phyloP scores from a whole-genome alignment of 2,113 vertebrate genomes.

The Sialia sialis region DNA sequence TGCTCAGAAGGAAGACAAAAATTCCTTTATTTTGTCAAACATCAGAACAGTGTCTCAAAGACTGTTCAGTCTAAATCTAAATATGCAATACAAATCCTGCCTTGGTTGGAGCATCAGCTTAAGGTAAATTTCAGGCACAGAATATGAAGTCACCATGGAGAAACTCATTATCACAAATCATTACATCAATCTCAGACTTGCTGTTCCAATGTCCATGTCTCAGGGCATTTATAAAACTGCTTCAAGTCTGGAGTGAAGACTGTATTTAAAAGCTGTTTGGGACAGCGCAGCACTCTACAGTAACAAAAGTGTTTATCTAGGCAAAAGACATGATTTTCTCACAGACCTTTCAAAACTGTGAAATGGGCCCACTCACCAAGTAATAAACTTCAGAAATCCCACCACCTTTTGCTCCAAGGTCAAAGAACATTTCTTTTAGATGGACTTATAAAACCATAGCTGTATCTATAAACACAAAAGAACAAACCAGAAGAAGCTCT shows the following conservation, averaged over 20 bases:
- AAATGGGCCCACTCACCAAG: neutral
- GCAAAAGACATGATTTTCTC: neutral
- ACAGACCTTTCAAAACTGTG: neutral
- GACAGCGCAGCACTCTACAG: neutral
- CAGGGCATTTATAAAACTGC: neutral
- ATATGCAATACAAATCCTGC: neutral
- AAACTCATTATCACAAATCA: neutral
- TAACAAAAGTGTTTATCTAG: neutral
- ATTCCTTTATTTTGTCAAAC: neutral
- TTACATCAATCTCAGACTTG: neutral
- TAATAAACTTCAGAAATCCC: neutral
- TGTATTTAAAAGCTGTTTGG: neutral
- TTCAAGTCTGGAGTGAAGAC: neutral
- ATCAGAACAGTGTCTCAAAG: neutral
- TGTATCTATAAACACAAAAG: neutral
- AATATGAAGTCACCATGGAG: neutral
- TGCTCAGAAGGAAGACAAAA: neutral
- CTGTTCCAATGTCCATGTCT: neutral
- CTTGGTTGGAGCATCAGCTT: neutral
- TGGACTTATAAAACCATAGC: neutral
- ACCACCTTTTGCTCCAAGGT: neutral
- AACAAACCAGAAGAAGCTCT: neutral
- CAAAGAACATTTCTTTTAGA: neutral
- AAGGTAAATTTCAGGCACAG: neutral
- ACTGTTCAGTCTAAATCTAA: neutral